Evolutionary conservation across 2,797 vertebrate species (phyloP).

Genomic region (Buphagus erythrorhynchus): DNA sequence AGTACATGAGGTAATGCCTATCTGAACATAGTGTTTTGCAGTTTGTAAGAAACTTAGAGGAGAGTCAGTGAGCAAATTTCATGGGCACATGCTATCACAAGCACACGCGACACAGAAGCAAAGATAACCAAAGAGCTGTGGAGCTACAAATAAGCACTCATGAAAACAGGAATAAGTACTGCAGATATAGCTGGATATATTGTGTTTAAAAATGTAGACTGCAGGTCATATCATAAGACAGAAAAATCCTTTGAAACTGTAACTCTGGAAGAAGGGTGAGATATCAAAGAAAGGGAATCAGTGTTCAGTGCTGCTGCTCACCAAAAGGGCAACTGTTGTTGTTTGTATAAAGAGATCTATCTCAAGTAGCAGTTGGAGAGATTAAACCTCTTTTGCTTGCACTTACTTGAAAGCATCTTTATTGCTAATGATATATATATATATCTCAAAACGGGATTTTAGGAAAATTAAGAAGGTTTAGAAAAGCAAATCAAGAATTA

Average conservation of each 20-base stretch:
- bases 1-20: not conserved
- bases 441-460: not conserved
- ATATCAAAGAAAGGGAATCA: not conserved
- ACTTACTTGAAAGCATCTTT: not conserved
- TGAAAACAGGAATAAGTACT: not conserved
- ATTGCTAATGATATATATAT: not conserved
- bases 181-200: not conserved
- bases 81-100: not conserved
- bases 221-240: not conserved
- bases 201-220: not conserved
- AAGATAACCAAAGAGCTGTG: not conserved
- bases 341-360: not conserved
- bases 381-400: not conserved
- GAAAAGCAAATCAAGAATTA: not conserved
- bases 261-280: not conserved
- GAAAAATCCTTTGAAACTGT: conserved; percentile 15
- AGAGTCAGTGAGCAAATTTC: not conserved
- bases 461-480: not conserved
- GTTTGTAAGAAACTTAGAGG: not conserved
- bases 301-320: not conserved
- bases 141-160: not conserved
- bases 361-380: not conserved
- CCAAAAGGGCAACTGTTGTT: not conserved
- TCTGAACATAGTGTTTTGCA: not conserved
- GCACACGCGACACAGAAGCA: rapidly evolving